Base-by-base conservation (phyloP, 2,888 invertebrate species). In the Neria commutata region DNA sequence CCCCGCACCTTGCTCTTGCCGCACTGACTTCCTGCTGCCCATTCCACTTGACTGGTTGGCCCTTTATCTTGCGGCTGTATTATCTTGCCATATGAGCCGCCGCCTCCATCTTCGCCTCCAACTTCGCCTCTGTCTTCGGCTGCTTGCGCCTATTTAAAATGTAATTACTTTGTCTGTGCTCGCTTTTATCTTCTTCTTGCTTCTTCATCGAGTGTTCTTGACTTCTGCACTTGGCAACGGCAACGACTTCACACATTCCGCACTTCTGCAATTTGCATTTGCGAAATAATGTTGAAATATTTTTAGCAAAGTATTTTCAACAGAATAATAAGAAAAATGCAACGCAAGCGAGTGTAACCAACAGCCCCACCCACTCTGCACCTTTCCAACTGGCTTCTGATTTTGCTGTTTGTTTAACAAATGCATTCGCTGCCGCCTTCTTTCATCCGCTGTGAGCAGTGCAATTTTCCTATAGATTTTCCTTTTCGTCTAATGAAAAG, bases 151-250 rank as follows among this genome's bases (percentile, higher is more conserved):
- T 58, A 63, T 65, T 61, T 63, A 54, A 34, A 54, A 54, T 63
- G 63, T 58, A 63, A 63, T 63, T 63, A 63, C 61, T 57, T 59
- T 59, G 63, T 58, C 58, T 58, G 60, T 48, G 3, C 6, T 19
- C 11, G 33, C 33, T 26, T 49, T 3, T 14, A 19, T 6, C 3
- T 19, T 33, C 19, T 49, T 17, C 14, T 10, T 2, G 16, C 25
- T 50, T 50, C 34, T 49, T n/a, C n/a, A n/a, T 60, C 45, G 58
- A 56, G 56, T 60, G 62, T 57, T 64, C 62, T 60, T 65, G 65
- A 58, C 63, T 63, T 63, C 21, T 10, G 11, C 26, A 11, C n/a
- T 25, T 47, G 47, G 25, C 25, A 24, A 3, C 25, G 16, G 8
- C 45, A 45, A 45, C 14, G 21, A 6, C 5, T 21, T 19, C 21